Evolutionary conservation across 2,113 vertebrate genomes (phyloP).

Genomic region (Amblyopsis rosae): DNA sequence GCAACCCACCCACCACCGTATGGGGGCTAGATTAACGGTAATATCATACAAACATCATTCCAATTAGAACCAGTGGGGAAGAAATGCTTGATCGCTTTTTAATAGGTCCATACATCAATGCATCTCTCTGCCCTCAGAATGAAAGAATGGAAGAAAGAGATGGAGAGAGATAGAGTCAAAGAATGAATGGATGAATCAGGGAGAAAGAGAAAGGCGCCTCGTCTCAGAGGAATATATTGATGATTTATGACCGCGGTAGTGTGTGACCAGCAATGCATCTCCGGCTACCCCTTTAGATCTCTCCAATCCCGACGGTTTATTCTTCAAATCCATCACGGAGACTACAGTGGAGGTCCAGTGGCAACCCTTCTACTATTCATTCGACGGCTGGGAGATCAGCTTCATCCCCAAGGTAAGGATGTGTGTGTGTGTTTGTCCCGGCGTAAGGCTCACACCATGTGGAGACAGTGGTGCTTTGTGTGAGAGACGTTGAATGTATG

Average conservation of each 20-base stretch:
- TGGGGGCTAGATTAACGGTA: background rate
- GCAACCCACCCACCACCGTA: background rate
- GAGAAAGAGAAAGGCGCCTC: conserved; percentile 3
- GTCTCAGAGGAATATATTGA: conserved; percentile 11
- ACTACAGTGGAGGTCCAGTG: conserved; percentile 95
- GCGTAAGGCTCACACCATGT: background rate
- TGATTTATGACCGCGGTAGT: conserved; percentile 62
- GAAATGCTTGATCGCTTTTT: too few species aligned
- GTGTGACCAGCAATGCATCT: conserved; percentile 65
- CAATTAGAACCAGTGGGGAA: background rate
- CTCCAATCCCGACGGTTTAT: conserved; percentile 87
- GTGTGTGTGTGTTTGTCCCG: background rate
- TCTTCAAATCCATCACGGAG: conserved; percentile 95
- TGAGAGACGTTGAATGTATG: background rate
- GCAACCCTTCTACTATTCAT: conserved; percentile 91
- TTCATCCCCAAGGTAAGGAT: conserved; percentile 93
- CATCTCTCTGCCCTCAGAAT: too few species aligned
- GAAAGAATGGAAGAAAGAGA: background rate
- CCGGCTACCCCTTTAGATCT: conserved; percentile 81
- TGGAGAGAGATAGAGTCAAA: background rate
- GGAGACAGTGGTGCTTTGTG: background rate
- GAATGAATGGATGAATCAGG: background rate
- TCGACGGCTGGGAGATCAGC: conserved; percentile 99
- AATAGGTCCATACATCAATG: too few species aligned
- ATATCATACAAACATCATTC: background rate